phyloP scores from a whole-genome alignment of 2,113 vertebrate genomes.

The Corydoras sp. region DNA sequence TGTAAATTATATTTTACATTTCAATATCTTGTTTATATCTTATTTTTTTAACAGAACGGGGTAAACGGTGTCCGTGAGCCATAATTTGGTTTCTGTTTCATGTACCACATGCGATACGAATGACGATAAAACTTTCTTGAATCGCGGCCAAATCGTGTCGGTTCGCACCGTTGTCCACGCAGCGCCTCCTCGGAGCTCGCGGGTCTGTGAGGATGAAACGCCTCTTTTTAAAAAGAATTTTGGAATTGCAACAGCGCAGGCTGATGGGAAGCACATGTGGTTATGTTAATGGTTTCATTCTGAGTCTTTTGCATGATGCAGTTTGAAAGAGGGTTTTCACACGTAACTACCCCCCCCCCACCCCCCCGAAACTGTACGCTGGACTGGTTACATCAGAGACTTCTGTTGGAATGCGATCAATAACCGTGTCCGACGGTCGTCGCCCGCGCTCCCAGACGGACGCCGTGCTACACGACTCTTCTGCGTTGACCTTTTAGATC shows the following conservation, averaged over 20 bases:
- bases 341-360: too few species aligned
- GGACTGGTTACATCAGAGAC: background rate
- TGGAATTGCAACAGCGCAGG: slow-evolving; percentile 5
- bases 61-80: too few species aligned
- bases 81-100: too few species aligned
- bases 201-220: slow-evolving; percentile 7
- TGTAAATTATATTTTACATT: too few species aligned
- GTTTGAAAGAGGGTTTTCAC: background rate
- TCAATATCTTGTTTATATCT: too few species aligned
- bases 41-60: too few species aligned
- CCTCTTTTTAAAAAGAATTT: background rate
- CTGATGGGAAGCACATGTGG: slow-evolving; percentile 20
- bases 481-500: background rate
- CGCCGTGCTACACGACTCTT: background rate
- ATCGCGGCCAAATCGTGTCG: slow-evolving; percentile 6
- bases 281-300: slow-evolving; percentile 21
- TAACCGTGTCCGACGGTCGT: background rate
- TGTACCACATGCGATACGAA: too few species aligned
- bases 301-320: background rate
- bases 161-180: slow-evolving; percentile 25
- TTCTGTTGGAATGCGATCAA: background rate
- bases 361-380: background rate
- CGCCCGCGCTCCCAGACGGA: background rate
- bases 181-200: background rate
- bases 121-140: too few species aligned